phyloP scores from a whole-genome alignment of 2,797 vertebrate genomes.

The Loriculus beryllinus region DNA sequence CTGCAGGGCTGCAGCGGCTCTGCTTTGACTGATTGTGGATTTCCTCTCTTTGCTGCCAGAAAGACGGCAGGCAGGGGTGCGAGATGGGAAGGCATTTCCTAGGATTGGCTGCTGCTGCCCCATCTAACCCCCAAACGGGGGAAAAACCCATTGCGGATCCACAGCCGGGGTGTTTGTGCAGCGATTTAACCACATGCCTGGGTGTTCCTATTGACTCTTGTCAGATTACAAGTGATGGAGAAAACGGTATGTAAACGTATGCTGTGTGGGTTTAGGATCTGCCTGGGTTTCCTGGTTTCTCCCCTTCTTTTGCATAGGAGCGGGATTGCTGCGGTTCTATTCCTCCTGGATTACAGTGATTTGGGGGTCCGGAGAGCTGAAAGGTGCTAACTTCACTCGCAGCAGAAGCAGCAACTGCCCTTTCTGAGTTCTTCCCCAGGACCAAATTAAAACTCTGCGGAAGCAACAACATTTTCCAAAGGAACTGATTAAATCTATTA shows the following conservation, averaged over 20 bases:
- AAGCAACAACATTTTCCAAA: conserved; percentile 47
- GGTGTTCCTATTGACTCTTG: conserved; percentile 57
- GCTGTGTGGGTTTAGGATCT: background rate
- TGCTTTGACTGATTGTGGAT: background rate
- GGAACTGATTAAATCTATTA: conserved; percentile 62
- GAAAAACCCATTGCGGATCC: background rate
- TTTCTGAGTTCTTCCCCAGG: background rate
- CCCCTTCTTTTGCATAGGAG: background rate
- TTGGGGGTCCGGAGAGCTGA: background rate
- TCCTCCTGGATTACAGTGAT: background rate
- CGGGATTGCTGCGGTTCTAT: background rate
- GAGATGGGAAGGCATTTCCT: background rate
- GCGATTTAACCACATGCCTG: background rate
- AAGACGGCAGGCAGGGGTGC: background rate
- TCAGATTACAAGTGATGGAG: conserved; percentile 1
- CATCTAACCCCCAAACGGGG: background rate
- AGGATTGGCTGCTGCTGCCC: background rate
- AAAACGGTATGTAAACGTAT: background rate
- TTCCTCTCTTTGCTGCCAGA: background rate
- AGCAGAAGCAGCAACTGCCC: background rate
- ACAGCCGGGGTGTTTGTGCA: background rate
- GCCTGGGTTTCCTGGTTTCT: conserved; percentile 19
- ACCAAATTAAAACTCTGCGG: background rate
- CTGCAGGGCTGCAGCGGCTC: background rate
- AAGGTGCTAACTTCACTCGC: background rate